These are phyloP conservation scores for Artibeus jamaicensis DNA, from an alignment of 2,797 vertebrate species.

Conservation along the genomic window DNA sequence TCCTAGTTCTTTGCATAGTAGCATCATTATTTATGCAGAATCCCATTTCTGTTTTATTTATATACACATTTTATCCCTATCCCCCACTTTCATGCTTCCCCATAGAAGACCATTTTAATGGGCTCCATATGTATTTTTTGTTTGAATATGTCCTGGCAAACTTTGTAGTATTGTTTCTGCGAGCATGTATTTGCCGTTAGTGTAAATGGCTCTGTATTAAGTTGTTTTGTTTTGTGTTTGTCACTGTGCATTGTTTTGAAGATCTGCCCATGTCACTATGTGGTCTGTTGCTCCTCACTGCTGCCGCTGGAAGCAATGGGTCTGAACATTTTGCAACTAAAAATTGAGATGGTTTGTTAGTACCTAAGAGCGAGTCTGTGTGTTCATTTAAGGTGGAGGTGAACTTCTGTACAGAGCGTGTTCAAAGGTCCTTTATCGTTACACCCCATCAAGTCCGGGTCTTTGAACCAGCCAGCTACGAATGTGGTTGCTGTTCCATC, in stretches of 20 bases:
- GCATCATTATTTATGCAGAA: not conserved
- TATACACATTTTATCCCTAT: not conserved
- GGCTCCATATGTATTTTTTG: conserved; percentile 5
- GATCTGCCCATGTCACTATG: not conserved
- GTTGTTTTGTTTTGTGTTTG: not conserved
- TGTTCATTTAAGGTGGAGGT: not conserved
- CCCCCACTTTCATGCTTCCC: not conserved
- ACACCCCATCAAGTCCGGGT: not conserved
- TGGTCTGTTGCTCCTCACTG: not conserved
- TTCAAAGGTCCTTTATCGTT: not conserved
- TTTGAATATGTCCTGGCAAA: not conserved
- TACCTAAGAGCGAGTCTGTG: not conserved
- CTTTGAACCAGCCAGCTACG: not conserved
- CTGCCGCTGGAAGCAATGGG: not conserved
- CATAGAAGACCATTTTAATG: conserved; percentile 6
- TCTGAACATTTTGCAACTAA: not conserved
- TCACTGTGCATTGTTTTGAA: not conserved
- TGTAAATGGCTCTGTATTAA: not conserved
- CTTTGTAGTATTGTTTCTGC: not conserved
- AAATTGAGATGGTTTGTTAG: not conserved
- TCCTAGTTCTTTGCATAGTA: not conserved
- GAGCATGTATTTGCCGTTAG: not conserved
- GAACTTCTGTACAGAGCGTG: not conserved
- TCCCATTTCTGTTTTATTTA: not conserved
- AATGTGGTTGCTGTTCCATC: not conserved